Percentiles rank a stretch among this genome's conserved stretches.
Evolutionary conservation across 2,888 invertebrate genomes (phyloP).

Genomic region (Parnassius apollo): DNA sequence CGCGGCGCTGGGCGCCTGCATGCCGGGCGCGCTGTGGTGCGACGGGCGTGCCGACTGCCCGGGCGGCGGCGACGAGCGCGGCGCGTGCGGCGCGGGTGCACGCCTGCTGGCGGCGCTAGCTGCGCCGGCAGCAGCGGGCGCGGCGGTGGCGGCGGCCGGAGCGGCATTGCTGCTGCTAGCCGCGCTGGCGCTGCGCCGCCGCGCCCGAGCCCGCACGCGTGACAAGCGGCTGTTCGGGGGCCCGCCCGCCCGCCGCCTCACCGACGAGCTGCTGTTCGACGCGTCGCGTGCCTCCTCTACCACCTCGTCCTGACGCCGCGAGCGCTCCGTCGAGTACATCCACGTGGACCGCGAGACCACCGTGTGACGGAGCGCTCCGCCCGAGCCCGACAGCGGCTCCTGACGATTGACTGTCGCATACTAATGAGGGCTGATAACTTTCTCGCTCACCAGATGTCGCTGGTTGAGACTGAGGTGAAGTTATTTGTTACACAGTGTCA

Average conservation of each 20-base stretch:
- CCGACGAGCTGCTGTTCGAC: constrained; percentile 86
- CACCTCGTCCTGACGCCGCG: constrained; percentile 92
- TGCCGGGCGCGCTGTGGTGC: constrained; percentile 83
- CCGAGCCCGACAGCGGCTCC: constrained; percentile 26
- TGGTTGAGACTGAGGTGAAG: no score
- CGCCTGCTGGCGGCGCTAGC: constrained; percentile 82
- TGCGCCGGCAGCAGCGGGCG: constrained; percentile 82
- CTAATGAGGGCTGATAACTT: no score
- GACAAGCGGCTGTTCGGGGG: constrained; percentile 81
- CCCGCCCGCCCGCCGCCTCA: constrained; percentile 83
- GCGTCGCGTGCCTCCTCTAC: constrained; percentile 79
- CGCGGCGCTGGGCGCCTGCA: constrained; percentile 89
- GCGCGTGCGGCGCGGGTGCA: constrained; percentile 46
- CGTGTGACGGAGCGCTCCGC: constrained; percentile 83
- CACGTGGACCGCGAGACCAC: constrained; percentile 96
- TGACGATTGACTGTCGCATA: no score
- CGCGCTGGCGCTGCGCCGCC: constrained; percentile 80
- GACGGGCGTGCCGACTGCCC: constrained; percentile 79
- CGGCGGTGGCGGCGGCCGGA: constrained; percentile 62
- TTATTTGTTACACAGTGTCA: no score
- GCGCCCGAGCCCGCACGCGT: constrained; percentile 75
- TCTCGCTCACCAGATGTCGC: no score
- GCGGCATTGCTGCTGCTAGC: constrained; percentile 54
- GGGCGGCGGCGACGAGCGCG: constrained; percentile 86
- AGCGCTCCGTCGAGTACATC: constrained; percentile 94